A percentile compares a stretch with the other conserved stretches of the same genome.
These are phyloP conservation scores for Rhodinocichla rosea DNA, from an alignment of 2,113 vertebrate genomes.

Conservation along the genomic window DNA sequence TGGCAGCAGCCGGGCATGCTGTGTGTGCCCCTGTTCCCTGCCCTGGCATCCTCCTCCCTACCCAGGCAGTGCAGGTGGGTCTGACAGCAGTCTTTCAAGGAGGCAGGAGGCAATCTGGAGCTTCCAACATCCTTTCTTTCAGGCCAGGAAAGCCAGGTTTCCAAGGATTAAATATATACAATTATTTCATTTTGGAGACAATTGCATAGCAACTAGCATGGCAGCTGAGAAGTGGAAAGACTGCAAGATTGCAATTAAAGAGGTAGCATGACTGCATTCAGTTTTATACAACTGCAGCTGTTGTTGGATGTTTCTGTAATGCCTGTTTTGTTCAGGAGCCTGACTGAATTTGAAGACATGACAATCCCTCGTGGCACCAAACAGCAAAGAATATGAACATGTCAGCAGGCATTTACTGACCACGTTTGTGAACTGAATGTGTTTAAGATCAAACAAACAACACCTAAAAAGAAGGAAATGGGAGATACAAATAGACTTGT, in stretches of 20 bases:
- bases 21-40: accelerated
- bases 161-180: neutral
- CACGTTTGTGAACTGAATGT: neutral
- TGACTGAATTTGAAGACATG: neutral
- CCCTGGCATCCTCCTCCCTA: neutral
- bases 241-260: neutral
- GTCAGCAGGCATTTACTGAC: neutral
- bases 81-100: neutral
- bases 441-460: neutral
- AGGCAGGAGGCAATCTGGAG: neutral
- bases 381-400: accelerated
- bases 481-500: neutral
- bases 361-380: neutral
- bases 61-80: neutral
- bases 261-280: accelerated
- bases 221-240: neutral
- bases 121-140: neutral
- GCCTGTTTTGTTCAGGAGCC: neutral
- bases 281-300: neutral
- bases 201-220: neutral
- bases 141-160: neutral
- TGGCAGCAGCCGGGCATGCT: neutral
- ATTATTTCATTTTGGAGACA: neutral
- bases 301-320: neutral
- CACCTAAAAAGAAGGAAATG: neutral